A percentile compares a stretch with the other conserved stretches of the same genome.
Conservation (phyloP, 2,888 invertebrate genomes). For the Hipparchia semele region DNA sequence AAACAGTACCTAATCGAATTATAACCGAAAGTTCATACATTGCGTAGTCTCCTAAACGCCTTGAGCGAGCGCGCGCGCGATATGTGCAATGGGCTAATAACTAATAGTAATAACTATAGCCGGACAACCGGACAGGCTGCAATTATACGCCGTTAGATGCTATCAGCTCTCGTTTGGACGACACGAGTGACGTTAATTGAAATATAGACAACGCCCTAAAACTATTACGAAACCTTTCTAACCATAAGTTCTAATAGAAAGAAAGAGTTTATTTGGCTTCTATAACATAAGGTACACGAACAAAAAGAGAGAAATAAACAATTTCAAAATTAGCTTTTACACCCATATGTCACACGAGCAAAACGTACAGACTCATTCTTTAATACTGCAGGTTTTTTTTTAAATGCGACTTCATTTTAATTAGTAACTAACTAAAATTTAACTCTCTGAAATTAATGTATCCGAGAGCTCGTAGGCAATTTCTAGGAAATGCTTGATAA, state of each 20-base stretch:
- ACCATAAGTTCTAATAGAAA: background rate
- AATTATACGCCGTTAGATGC: constrained; percentile 47
- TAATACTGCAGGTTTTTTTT: too few relatives aligned
- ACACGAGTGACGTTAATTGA: constrained; percentile 35
- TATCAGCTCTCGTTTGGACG: constrained; percentile 31
- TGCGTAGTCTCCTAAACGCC: constrained; percentile 36
- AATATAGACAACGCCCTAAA: constrained; percentile 37
- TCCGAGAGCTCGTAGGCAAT: too few relatives aligned
- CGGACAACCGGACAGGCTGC: constrained; percentile 40
- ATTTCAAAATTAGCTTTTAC: too few relatives aligned
- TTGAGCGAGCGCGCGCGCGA: constrained; percentile 47
- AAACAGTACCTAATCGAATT: background rate
- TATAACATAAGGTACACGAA: too few relatives aligned
- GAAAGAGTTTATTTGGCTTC: too few relatives aligned
- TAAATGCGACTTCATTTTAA: too few relatives aligned
- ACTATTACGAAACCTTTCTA: constrained; percentile 13
- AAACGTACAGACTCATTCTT: too few relatives aligned
- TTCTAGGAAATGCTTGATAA: too few relatives aligned
- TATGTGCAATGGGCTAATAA: constrained; percentile 46
- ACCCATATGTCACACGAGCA: too few relatives aligned
- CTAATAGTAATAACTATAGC: constrained; percentile 46
- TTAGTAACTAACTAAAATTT: too few relatives aligned
- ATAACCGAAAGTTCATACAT: constrained; percentile 22
- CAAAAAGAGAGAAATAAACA: too few relatives aligned
- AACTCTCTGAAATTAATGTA: too few relatives aligned